Evolutionary conservation across 1,140 invertebrate species (phyloP).

Genomic region (Drosophila fuyamai): DNA sequence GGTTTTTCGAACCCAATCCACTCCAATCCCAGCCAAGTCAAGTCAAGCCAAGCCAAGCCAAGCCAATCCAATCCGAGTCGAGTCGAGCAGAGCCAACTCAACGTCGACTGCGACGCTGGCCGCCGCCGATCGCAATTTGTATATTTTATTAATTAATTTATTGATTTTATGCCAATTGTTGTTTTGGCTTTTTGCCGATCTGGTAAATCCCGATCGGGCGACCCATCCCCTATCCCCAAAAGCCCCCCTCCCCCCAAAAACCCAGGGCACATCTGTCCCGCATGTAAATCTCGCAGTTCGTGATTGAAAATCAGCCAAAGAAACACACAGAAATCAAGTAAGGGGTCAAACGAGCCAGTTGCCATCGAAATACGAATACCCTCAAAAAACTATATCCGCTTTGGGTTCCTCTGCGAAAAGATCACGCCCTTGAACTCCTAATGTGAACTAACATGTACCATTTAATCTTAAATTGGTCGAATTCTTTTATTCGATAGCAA

Average conservation of each 20-base stretch:
- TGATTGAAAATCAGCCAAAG: slow-evolving; percentile 22
- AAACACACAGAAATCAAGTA: slow-evolving; percentile 8
- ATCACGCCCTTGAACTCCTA: too few relatives aligned
- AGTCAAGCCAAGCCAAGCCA: slow-evolving; percentile 1
- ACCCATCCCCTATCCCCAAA: slow-evolving; percentile 5
- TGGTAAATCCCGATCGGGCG: slow-evolving; percentile 59
- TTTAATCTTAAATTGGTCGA: too few relatives aligned
- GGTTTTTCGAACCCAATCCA: slow-evolving; percentile 62
- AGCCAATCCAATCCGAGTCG: slow-evolving; percentile 4
- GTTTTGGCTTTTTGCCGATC: slow-evolving; percentile 39
- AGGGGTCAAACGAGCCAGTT: background rate
- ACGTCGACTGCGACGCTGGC: slow-evolving; percentile 7
- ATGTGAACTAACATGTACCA: too few relatives aligned
- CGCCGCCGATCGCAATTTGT: slow-evolving; percentile 41
- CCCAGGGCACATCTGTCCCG: slow-evolving; percentile 29
- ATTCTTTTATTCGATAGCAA: background rate
- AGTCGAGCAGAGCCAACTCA: background rate
- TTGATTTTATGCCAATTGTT: slow-evolving; percentile 55
- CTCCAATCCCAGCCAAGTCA: slow-evolving; percentile 11
- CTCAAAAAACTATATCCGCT: slow-evolving; percentile 1
- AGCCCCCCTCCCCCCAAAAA: slow-evolving; percentile 2
- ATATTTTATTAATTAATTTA: slow-evolving; percentile 67
- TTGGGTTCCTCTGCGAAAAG: too few relatives aligned
- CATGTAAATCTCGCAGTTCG: slow-evolving; percentile 46
- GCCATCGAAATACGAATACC: background rate